Conservation (phyloP, 2,888 invertebrate species). For the Ashinkailepas kermadecensis region DNA sequence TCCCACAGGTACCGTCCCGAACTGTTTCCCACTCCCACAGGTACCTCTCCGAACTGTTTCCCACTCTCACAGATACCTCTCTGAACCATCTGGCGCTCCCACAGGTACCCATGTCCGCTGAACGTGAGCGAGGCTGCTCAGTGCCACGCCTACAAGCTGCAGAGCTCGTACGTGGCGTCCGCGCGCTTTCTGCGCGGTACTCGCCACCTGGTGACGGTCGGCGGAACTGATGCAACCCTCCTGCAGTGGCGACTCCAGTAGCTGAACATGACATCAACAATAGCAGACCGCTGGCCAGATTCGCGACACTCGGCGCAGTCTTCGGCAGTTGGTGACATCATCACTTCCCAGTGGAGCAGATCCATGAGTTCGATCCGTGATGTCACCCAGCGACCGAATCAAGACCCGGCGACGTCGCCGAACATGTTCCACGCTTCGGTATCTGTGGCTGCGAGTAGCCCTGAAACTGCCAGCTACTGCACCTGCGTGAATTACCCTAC, state of each 20-base stretch:
- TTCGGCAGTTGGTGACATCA: background rate
- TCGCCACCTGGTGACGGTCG: conserved; percentile 74
- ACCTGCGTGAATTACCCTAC: no score
- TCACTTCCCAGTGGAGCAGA: background rate
- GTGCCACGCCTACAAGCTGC: conserved; percentile 78
- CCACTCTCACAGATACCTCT: no score
- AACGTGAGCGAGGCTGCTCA: conserved; percentile 69
- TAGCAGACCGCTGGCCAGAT: background rate
- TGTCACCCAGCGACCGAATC: no score
- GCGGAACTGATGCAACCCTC: conserved; percentile 77
- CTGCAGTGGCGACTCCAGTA: conserved; percentile 76
- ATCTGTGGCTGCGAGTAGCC: no score
- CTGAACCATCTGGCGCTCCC: background rate
- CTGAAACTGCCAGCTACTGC: no score
- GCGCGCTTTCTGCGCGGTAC: conserved; percentile 79
- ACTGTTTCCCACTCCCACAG: no score
- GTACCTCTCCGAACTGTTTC: no score
- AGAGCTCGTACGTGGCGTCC: conserved; percentile 70
- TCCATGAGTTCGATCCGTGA: no score
- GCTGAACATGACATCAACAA: no score
- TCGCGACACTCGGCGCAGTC: background rate
- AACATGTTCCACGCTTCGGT: no score
- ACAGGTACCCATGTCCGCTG: conserved; percentile 57
- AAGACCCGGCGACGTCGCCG: no score
- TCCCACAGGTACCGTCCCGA: no score